Conservation (phyloP, 2,113 vertebrate genomes). For the Phainopepla nitens region DNA sequence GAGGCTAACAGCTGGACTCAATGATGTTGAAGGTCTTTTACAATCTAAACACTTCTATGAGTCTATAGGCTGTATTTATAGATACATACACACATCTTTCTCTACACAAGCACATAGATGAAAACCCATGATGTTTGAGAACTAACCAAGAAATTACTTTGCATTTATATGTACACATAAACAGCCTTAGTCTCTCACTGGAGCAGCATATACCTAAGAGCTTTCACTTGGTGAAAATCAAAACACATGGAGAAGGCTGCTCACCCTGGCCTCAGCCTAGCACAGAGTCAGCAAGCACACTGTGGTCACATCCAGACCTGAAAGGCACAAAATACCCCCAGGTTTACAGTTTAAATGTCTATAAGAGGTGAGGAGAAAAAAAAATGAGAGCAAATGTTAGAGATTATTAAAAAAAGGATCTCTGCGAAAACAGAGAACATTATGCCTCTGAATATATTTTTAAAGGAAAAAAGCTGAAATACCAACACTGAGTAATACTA, state of each 20-base stretch:
- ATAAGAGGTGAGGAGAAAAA: neutral
- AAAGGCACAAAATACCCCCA: neutral
- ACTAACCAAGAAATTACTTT: neutral
- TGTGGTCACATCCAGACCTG: neutral
- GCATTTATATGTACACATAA: neutral
- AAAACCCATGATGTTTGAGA: neutral
- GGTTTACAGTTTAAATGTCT: neutral
- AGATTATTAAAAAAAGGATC: neutral
- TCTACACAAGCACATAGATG: neutral
- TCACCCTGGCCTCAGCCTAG: neutral
- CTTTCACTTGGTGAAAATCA: neutral
- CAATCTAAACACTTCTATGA: neutral
- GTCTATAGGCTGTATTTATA: fast-evolving
- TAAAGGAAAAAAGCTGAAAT: neutral
- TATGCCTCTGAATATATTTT: neutral
- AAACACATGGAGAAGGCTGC: neutral
- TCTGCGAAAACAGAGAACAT: neutral
- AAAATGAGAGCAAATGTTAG: neutral
- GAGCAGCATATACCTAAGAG: neutral
- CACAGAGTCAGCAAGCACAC: fast-evolving
- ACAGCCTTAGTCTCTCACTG: neutral
- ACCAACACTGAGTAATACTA: neutral
- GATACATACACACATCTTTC: neutral
- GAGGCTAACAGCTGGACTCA: neutral
- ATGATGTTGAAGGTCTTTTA: neutral